Percentiles rank a stretch among this genome's conserved stretches.
Evolutionary conservation across 2,888 invertebrate species (phyloP).

Genomic region (Metellina segmentata): DNA sequence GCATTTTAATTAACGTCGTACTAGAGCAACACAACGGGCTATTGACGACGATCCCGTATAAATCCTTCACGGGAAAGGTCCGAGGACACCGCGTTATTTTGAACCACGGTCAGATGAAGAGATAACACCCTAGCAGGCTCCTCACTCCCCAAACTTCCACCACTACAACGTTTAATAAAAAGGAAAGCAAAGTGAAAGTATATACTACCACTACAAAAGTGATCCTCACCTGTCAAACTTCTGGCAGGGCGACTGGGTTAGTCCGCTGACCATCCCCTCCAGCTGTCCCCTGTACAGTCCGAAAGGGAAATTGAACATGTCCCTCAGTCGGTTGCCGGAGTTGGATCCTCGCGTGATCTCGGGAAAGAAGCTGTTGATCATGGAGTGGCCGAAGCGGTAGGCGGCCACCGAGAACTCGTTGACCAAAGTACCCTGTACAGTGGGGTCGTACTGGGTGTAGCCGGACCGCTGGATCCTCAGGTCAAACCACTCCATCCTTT

Average conservation of each 20-base stretch:
- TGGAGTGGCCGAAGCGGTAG: slow-evolving; percentile 84
- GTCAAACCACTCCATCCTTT: slow-evolving; percentile 77
- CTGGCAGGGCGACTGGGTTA: slow-evolving; percentile 82
- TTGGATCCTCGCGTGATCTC: slow-evolving; percentile 88
- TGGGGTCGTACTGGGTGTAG: slow-evolving; percentile 86
- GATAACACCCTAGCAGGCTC: no score
- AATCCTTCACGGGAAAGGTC: no score
- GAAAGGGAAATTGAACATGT: slow-evolving; percentile 76
- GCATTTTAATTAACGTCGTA: no score
- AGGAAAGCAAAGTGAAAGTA: no score
- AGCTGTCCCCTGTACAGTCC: slow-evolving; percentile 79
- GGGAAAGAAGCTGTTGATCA: slow-evolving; percentile 89
- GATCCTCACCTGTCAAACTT: slow-evolving; percentile 80
- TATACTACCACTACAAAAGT: not conserved
- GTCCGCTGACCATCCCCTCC: slow-evolving; percentile 82
- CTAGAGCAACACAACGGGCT: no score
- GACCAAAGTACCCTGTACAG: slow-evolving; percentile 88
- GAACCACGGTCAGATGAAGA: no score
- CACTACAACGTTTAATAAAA: no score
- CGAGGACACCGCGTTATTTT: no score
- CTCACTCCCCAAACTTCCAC: no score
- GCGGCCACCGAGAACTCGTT: slow-evolving; percentile 92
- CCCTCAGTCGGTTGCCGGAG: slow-evolving; percentile 82
- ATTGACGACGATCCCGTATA: no score
- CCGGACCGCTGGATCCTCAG: slow-evolving; percentile 83